Conservation (phyloP, 2,113 vertebrate species). For the Dromiciops gliroides region DNA sequence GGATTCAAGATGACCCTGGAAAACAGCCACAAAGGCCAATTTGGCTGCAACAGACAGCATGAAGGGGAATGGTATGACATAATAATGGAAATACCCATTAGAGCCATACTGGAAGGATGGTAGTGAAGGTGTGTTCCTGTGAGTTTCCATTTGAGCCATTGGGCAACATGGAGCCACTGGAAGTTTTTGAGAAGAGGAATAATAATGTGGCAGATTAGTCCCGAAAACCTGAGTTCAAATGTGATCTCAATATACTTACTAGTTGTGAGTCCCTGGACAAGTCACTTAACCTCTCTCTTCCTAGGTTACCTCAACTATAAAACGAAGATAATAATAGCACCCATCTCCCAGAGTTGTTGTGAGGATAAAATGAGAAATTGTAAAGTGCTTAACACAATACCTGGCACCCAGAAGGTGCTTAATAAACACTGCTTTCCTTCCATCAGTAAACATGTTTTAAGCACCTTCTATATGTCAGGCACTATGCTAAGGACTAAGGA, state of each 20-base stretch:
- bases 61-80: not conserved
- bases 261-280: not conserved
- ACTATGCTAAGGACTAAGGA: not conserved
- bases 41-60: not conserved
- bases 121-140: not conserved
- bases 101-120: not conserved
- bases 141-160: not conserved
- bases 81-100: not conserved
- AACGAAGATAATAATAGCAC: not conserved
- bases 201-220: not conserved
- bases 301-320: not conserved
- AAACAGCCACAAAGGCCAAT: not conserved
- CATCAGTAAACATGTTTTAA: slow-evolving; percentile 32
- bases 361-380: not conserved
- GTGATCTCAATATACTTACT: not conserved
- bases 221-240: not conserved
- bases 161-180: not conserved
- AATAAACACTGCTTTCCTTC: not conserved
- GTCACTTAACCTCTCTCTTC: not conserved
- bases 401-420: no score
- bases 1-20: not conserved
- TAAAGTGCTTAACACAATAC: not conserved
- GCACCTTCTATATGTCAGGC: not conserved
- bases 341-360: not conserved
- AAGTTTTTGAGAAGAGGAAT: not conserved